Conservation (phyloP, 2,888 invertebrate species). For the Drosophila fungiperda region DNA sequence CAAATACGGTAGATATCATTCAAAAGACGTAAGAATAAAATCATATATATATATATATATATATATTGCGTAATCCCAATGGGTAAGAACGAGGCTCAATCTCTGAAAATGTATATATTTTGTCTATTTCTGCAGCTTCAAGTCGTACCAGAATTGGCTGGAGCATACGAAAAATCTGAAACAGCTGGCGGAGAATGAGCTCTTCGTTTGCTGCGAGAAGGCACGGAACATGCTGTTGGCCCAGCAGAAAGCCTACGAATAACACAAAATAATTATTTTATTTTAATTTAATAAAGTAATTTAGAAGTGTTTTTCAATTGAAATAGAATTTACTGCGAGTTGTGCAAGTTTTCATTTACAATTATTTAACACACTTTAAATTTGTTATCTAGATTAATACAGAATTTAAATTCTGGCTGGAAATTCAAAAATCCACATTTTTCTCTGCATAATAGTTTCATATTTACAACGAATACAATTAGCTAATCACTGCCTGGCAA, state of each 20-base stretch:
- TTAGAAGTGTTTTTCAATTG: too few relatives aligned
- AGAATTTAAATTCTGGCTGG: not conserved
- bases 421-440: not conserved
- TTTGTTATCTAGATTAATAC: not conserved
- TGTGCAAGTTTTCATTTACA: not conserved
- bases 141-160: conserved; percentile 93
- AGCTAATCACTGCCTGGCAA: not conserved
- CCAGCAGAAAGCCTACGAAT: too few relatives aligned
- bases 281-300: too few relatives aligned
- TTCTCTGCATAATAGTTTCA: not conserved
- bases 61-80: conserved; percentile 88
- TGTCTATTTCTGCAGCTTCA: conserved; percentile 84
- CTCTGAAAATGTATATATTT: not conserved
- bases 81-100: conserved; percentile 84
- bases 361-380: too few relatives aligned
- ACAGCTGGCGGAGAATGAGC: conserved; percentile 90
- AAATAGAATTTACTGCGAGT: too few relatives aligned
- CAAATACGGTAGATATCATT: not conserved
- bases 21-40: conserved; percentile 6
- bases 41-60: not conserved
- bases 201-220: too few relatives aligned
- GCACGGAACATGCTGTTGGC: too few relatives aligned
- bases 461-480: not conserved
- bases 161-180: conserved; percentile 91
- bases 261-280: too few relatives aligned